Percentiles rank a stretch among this genome's conserved stretches.
phyloP scores from a whole-genome alignment of 1,140 invertebrate species.

The Drosophila lini region DNA sequence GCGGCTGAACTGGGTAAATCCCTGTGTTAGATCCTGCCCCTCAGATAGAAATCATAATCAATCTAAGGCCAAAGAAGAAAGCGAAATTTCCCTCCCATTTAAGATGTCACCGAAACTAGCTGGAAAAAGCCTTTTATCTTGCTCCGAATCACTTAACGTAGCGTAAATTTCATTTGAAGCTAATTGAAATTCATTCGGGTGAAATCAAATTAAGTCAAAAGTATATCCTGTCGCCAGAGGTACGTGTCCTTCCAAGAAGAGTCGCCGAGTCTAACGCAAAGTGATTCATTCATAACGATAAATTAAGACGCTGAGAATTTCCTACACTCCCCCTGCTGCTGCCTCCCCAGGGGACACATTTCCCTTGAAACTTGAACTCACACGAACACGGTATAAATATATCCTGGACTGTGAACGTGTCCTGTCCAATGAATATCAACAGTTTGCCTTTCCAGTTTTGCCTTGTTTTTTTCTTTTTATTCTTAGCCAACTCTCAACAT shows the following conservation, averaged over 20 bases:
- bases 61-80: slow-evolving; percentile 18
- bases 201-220: slow-evolving; percentile 82
- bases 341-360: slow-evolving; percentile 57
- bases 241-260: slow-evolving; percentile 62
- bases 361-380: slow-evolving; percentile 57
- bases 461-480: background rate
- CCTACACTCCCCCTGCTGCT: background rate
- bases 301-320: slow-evolving; percentile 62
- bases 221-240: slow-evolving; percentile 63
- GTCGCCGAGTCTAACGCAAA: slow-evolving; percentile 47
- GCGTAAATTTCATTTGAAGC: slow-evolving; percentile 75
- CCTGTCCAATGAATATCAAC: slow-evolving; percentile 52
- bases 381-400: slow-evolving; percentile 48
- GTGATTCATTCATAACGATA: slow-evolving; percentile 81
- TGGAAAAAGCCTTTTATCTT: slow-evolving; percentile 51
- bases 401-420: slow-evolving; percentile 60
- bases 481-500: slow-evolving; percentile 23
- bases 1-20: background rate
- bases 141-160: slow-evolving; percentile 45
- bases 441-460: slow-evolving; percentile 34
- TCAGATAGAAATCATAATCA: slow-evolving; percentile 39
- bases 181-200: slow-evolving; percentile 81
- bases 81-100: slow-evolving; percentile 22
- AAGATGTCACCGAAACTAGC: slow-evolving; percentile 19
- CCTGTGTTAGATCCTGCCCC: background rate